Evolutionary conservation across 2,797 vertebrate genomes (phyloP).

Genomic region (Chrysocyon brachyurus): DNA sequence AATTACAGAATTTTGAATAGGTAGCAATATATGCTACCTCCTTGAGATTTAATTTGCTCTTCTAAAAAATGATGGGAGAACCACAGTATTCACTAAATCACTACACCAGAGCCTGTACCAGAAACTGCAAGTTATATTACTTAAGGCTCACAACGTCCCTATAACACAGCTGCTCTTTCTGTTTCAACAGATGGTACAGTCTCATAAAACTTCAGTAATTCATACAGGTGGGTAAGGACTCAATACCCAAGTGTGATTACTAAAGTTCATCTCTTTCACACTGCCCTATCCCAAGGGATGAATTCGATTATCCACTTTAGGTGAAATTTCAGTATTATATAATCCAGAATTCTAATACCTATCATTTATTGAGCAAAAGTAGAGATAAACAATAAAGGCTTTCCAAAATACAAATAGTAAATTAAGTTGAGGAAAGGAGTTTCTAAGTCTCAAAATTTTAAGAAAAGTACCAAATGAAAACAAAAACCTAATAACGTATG

Average conservation of each 20-base stretch:
- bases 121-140: neutral
- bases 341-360: constrained; percentile 36
- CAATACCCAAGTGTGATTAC: neutral
- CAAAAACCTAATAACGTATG: neutral
- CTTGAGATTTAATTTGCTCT: neutral
- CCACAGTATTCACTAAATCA: neutral
- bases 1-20: neutral
- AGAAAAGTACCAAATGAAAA: constrained; percentile 2
- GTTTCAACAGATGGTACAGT: neutral
- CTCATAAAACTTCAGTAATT: neutral
- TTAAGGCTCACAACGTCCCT: neutral
- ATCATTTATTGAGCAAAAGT: neutral
- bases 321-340: neutral
- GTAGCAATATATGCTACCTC: neutral
- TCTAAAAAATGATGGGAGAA: neutral
- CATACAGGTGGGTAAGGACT: neutral
- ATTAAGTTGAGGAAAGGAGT: neutral
- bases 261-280: constrained; percentile 12
- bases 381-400: constrained; percentile 30
- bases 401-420: neutral
- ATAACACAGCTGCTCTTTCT: neutral
- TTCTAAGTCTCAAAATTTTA: constrained; percentile 29
- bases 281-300: neutral
- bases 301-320: neutral
- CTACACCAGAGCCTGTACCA: neutral